A percentile compares a stretch with the other conserved stretches of the same genome.
phyloP scores from a whole-genome alignment of 2,888 invertebrate species.

The Kuschelorhynchus macadamiae region DNA sequence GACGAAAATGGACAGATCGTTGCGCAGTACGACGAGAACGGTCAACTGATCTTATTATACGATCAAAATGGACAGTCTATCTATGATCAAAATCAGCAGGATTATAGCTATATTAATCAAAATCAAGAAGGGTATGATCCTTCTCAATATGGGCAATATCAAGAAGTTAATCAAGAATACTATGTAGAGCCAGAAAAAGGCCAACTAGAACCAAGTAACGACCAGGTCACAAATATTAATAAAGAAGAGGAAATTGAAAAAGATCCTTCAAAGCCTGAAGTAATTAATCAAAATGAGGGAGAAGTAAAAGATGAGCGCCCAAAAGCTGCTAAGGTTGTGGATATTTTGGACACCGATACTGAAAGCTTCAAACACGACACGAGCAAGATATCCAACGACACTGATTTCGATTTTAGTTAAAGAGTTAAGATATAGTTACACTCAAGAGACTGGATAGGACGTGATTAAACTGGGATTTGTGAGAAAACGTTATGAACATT shows the following conservation, averaged over 20 bases:
- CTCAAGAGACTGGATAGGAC: too few relatives aligned
- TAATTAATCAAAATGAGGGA: constrained; percentile 41
- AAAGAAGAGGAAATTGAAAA: constrained; percentile 47
- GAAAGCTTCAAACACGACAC: constrained; percentile 63
- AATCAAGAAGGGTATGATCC: not conserved
- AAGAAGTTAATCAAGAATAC: constrained; percentile 51
- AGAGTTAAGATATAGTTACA: not conserved
- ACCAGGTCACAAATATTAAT: not conserved
- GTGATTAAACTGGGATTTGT: too few relatives aligned
- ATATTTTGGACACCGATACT: constrained; percentile 67
- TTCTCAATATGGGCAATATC: constrained; percentile 47
- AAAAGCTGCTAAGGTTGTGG: constrained; percentile 60
- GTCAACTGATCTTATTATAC: constrained; percentile 49
- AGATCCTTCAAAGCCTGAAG: too few relatives aligned
- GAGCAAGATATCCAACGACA: constrained; percentile 65
- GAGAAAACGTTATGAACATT: too few relatives aligned
- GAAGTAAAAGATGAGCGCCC: constrained; percentile 27
- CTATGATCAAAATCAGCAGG: not conserved
- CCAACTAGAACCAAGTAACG: not conserved
- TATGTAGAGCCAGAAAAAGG: constrained; percentile 18
- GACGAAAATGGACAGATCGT: constrained; percentile 55
- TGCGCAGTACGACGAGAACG: constrained; percentile 56
- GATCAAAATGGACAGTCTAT: constrained; percentile 40
- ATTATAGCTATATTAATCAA: not conserved
- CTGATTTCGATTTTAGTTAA: constrained; percentile 67